Percentiles rank a stretch among this genome's conserved stretches.
phyloP scores from a whole-genome alignment of 2,888 invertebrate genomes.

The Corbicula japonica region DNA sequence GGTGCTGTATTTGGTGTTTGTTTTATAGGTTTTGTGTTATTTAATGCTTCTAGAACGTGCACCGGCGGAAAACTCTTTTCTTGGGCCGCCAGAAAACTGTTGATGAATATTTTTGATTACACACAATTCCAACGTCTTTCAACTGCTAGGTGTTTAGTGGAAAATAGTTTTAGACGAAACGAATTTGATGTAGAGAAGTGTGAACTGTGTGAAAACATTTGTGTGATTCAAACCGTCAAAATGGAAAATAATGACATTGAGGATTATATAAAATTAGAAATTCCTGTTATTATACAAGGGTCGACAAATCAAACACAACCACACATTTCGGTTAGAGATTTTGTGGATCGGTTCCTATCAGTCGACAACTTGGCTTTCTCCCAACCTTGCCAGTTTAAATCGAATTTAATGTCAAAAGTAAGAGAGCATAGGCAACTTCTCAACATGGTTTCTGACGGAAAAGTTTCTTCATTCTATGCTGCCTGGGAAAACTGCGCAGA shows the following conservation, averaged over 20 bases:
- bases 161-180: background rate
- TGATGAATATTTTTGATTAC: slow-evolving; percentile 6
- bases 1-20: background rate
- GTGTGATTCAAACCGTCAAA: background rate
- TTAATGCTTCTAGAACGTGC: background rate
- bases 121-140: background rate
- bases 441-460: slow-evolving; percentile 4
- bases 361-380: slow-evolving; percentile 15
- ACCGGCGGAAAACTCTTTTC: background rate
- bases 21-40: background rate
- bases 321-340: background rate
- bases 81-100: slow-evolving; percentile 12
- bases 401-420: slow-evolving; percentile 35
- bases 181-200: slow-evolving; percentile 25
- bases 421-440: slow-evolving; percentile 31
- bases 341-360: slow-evolving; percentile 31
- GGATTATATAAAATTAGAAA: slow-evolving; percentile 15
- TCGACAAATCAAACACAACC: too few species aligned
- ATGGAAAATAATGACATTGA: background rate
- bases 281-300: slow-evolving; percentile 12
- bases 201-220: slow-evolving; percentile 34
- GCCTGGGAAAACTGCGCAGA: slow-evolving; percentile 52
- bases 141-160: slow-evolving; percentile 8
- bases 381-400: slow-evolving; percentile 46
- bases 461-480: slow-evolving; percentile 30